Base-by-base conservation (phyloP, 1,140 invertebrate species). In the Geopemphigus sp. region DNA sequence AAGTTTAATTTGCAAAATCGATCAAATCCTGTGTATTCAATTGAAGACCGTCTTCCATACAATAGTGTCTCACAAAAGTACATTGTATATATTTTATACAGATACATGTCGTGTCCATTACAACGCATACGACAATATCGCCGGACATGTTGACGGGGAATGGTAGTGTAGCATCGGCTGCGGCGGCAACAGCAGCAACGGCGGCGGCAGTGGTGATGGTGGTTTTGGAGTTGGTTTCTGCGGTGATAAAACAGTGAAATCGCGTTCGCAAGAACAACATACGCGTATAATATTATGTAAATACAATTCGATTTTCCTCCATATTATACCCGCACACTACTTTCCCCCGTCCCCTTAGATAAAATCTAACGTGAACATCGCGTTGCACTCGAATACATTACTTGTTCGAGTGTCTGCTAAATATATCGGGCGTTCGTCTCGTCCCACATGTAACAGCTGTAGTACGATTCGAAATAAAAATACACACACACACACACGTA, bases 201-300 rank as follows among this genome's bases (percentile, higher is more conserved):
- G n/a, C n/a, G n/a, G n/a, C n/a, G n/a, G n/a, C n/a, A n/a, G n/a
- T n/a, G 3, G 32, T 4, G 32, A 4, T 39, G 8, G 32, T 39
- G 32, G 32, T 39, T 39, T 39, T 39, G 32, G 32, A 39, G 32
- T 39, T 39, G 32, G 8, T 39, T 39, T 3, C 32, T 39, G 8
- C 32, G 32, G 32, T 39, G 8, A 8, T 8, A 39, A 8, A 39
- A 64, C 63, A 39, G 63, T 39, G 29, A 64, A 64, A 64, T 64
- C 63, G 63, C 17, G 63, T 64, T 45, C 63, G 19, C 32, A 39
- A 64, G 63, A 64, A 64, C n/a, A 64, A 47, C 64, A 68, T 24
- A 68, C 64, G 24, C 64, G n/a, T 19, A 53, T 53, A 70, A 53
- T 70, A 70, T 53, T 70, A 70, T 70, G 45, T 70, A 70, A 70